These are phyloP conservation scores for Archips xylosteana DNA, from an alignment of 2,888 invertebrate species.

Conservation along the genomic window DNA sequence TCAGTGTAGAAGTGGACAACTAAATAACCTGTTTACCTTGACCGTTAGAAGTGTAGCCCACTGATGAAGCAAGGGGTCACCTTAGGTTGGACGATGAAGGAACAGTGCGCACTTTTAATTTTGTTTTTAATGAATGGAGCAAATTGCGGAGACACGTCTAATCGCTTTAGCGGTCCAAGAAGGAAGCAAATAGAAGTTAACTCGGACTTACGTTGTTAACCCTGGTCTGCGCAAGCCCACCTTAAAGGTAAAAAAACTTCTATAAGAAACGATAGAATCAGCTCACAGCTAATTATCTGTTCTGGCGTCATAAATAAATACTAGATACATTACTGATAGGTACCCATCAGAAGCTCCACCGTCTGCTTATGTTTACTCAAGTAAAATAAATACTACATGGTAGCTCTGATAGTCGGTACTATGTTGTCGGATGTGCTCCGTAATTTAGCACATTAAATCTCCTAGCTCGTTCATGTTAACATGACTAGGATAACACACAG, in stretches of 20 bases:
- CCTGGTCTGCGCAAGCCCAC: neutral
- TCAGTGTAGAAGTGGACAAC: too few relatives aligned
- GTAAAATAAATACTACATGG: constrained; percentile 39
- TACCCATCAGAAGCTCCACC: constrained; percentile 20
- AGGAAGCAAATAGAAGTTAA: too few relatives aligned
- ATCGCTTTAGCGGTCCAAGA: too few relatives aligned
- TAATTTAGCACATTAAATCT: constrained; percentile 37
- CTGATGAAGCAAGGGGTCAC: too few relatives aligned
- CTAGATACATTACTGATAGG: constrained; percentile 1
- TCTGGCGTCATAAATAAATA: constrained; percentile 29
- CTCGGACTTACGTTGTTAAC: neutral
- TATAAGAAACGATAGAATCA: constrained; percentile 2
- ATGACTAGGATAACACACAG: constrained; percentile 29
- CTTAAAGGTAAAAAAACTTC: too few relatives aligned
- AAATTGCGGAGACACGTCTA: too few relatives aligned
- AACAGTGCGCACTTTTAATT: too few relatives aligned
- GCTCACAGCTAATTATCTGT: constrained; percentile 25
- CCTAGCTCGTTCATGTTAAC: constrained; percentile 37
- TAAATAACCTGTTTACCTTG: too few relatives aligned
- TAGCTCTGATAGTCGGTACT: constrained; percentile 24
- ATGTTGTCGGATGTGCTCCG: constrained; percentile 16
- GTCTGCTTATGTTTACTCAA: constrained; percentile 36
- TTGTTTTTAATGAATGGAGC: too few relatives aligned
- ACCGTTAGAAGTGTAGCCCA: too few relatives aligned
- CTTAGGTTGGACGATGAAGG: too few relatives aligned